phyloP scores from a whole-genome alignment of 2,113 vertebrate genomes.

The Vicugna pacos region DNA sequence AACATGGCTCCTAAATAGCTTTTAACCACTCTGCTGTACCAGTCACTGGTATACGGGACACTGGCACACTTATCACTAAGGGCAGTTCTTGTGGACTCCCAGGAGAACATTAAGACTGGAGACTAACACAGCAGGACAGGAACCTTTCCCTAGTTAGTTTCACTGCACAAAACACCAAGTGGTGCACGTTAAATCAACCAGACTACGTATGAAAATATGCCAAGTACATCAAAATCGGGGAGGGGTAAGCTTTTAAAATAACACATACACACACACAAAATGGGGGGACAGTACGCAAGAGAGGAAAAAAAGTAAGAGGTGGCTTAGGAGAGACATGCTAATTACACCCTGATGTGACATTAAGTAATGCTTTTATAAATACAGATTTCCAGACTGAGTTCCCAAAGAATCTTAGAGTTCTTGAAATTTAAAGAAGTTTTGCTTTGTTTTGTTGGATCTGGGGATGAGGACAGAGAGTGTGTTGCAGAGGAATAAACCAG shows the following conservation, averaged over 20 bases:
- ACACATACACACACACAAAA: background rate
- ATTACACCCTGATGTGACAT: background rate
- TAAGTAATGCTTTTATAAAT: background rate
- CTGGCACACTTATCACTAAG: background rate
- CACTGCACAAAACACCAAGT: background rate
- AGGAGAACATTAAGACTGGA: background rate
- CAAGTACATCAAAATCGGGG: background rate
- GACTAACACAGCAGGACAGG: background rate
- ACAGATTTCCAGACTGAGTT: background rate
- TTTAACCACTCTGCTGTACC: background rate
- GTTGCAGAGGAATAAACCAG: background rate
- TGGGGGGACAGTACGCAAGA: background rate
- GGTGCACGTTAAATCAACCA: background rate
- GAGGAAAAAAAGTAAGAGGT: background rate
- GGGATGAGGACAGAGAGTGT: background rate
- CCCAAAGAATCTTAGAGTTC: background rate
- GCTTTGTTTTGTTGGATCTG: background rate
- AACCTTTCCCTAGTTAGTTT: background rate
- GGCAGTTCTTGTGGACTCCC: background rate
- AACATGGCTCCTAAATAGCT: background rate
- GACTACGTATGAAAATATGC: background rate
- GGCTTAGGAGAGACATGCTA: background rate
- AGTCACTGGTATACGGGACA: background rate
- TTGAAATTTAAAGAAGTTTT: background rate
- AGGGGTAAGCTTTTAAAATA: background rate